Conservation (phyloP, 2,113 vertebrate species). For the Gavia stellata region DNA sequence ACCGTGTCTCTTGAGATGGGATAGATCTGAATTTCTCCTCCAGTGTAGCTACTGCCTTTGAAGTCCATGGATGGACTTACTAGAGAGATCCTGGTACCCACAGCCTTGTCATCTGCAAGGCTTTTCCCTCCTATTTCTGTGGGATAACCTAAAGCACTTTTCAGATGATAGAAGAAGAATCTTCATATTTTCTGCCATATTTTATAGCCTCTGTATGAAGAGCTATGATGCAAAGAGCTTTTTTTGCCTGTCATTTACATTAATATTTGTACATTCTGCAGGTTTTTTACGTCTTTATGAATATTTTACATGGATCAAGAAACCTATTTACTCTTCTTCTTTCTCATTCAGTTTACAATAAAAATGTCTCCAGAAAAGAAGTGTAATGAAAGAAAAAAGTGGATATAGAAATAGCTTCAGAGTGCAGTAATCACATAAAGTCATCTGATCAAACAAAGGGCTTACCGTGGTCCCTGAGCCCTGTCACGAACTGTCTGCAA, state of each 20-base stretch:
- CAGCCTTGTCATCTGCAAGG: neutral
- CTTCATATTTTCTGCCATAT: neutral
- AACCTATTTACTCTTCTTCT: conserved; percentile 8
- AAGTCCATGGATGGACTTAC: neutral
- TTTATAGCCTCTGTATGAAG: neutral
- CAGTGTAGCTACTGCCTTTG: neutral
- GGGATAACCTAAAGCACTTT: neutral
- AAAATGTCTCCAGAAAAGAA: neutral
- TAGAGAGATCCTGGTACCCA: neutral
- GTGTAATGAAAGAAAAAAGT: neutral
- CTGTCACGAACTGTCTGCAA: neutral
- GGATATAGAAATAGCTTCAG: neutral
- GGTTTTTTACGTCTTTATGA: neutral
- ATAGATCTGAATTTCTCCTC: neutral
- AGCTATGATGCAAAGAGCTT: neutral
- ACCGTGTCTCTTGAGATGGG: neutral
- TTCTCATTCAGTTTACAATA: neutral
- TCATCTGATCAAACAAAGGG: neutral
- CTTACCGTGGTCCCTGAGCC: neutral
- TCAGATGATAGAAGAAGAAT: neutral
- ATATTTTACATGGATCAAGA: conserved; percentile 16
- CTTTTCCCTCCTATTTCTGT: neutral
- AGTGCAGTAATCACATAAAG: neutral
- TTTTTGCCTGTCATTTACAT: neutral
- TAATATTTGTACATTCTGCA: neutral